Evolutionary conservation across 53 echinoderm and acorn worm species (phyloP).

Genomic region (Mesocentrotus franciscanus): DNA sequence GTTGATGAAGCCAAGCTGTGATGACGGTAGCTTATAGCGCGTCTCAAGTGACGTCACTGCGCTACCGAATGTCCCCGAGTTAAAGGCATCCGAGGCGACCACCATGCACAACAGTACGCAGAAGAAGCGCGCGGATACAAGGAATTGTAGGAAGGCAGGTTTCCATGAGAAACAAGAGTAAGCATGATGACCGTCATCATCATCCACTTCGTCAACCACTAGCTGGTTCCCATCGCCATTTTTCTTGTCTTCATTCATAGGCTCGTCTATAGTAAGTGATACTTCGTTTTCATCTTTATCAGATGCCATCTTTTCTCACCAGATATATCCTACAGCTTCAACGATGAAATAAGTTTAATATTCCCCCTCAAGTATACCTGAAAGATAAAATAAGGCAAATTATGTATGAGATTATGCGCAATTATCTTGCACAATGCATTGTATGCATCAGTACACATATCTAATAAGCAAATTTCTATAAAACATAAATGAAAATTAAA

Average conservation of each 20-base stretch:
- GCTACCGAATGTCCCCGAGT: conserved; percentile 75
- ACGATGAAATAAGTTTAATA: no score
- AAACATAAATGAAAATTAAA: no score
- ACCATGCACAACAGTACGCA: conserved; percentile 69
- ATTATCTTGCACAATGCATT: no score
- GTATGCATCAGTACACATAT: no score
- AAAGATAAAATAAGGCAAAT: no score
- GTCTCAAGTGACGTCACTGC: conserved; percentile 83
- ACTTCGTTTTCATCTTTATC: not conserved
- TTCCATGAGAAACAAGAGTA: conserved; percentile 63
- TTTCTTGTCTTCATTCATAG: not conserved
- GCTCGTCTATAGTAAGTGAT: not conserved
- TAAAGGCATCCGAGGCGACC: conserved; percentile 75
- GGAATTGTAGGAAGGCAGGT: conserved; percentile 53
- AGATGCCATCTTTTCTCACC: conserved; percentile 1
- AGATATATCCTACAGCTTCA: not conserved
- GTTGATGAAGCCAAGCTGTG: conserved; percentile 74
- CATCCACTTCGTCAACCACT: not conserved
- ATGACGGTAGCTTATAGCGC: conserved; percentile 76
- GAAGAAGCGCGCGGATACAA: conserved; percentile 63
- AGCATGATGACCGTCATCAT: not conserved
- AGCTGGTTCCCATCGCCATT: not conserved
- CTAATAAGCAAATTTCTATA: no score
- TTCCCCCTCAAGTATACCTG: no score
- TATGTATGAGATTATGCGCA: no score